Evolutionary conservation across 92 coral and sea anemone genomes (phyloP).

Genomic region (Siderastrea radians): DNA sequence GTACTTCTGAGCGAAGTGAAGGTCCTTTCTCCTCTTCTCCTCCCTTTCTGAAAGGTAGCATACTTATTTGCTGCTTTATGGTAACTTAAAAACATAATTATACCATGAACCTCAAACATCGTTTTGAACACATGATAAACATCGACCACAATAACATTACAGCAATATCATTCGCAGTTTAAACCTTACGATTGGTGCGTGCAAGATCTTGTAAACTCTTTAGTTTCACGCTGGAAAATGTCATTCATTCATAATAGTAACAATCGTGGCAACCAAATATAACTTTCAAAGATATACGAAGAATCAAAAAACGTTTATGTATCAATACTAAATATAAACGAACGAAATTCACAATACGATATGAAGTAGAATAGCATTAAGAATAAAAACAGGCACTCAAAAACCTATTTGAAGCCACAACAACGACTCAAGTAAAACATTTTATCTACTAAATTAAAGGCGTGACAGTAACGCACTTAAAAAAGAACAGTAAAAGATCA

Average conservation of each 20-base stretch:
- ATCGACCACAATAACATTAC: not conserved
- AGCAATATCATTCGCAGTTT: not conserved
- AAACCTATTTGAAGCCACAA: not conserved
- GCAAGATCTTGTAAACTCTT: not conserved
- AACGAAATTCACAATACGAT: not conserved
- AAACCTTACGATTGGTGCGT: constrained; percentile 12
- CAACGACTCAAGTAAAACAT: not conserved
- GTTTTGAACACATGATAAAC: not conserved
- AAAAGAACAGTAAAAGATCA: not conserved
- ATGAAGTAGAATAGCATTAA: not conserved
- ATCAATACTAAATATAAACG: not conserved
- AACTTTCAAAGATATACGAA: no score
- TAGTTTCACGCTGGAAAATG: constrained; percentile 7
- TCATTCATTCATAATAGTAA: constrained; percentile 1
- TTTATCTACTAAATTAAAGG: not conserved
- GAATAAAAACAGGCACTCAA: not conserved
- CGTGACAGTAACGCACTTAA: not conserved
- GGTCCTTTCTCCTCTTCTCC: not conserved
- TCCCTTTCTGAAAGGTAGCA: not conserved
- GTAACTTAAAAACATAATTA: not conserved
- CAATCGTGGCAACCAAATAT: not conserved
- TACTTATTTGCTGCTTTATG: not conserved
- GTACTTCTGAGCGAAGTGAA: not conserved
- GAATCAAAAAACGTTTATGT: not conserved
- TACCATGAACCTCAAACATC: not conserved